Base-by-base conservation (phyloP, 2,888 invertebrate genomes). In the Octonoba sinensis region DNA sequence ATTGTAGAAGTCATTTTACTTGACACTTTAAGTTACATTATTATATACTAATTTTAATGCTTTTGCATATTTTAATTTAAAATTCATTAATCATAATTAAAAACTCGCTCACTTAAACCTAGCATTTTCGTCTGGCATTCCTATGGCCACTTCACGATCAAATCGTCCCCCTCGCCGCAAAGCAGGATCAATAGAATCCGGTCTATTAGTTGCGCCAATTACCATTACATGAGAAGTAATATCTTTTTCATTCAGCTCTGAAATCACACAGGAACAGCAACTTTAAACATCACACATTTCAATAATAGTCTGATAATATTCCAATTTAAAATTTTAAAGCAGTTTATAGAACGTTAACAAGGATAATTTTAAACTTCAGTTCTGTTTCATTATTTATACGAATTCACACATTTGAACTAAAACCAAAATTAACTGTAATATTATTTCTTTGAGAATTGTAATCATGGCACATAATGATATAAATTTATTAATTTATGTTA, bases 161-260 rank as follows among this genome's bases (percentile, higher is more conserved):
- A 99, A 96, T 51, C 98, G 92, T 1, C 97, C 97, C 8, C 96
- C 95, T 85, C 97, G 91, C 85, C 99, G 91, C 75, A 99, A 89
- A 12, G 96, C 95, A 27, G 97, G 95, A 89, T 99, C 99, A 66
- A 99, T 90, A 0, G 94, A 91, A 89, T 99, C 98, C 0, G 96
- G 95, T 81, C 96, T 92, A 88, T 96, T 97, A 49, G 99, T 98
- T 0, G 99, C 97, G n/a, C 96, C 99, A 86, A 99, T 92, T 18
- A 99, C 93, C 82, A 98, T 88, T 1, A 96, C 92, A 83, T 91
- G 91, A 44, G 91, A 90, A 75, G 91, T 92, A 84, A 89, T 89
- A 84, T 91, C 90, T 64, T 89, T 90, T 59, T 89, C 88, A 83
- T 87, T 88, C 72, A 92, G 87, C 85, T 91, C 91, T 91, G 76